phyloP scores from a whole-genome alignment of 2,888 invertebrate genomes.

The Lymantria monacha region DNA sequence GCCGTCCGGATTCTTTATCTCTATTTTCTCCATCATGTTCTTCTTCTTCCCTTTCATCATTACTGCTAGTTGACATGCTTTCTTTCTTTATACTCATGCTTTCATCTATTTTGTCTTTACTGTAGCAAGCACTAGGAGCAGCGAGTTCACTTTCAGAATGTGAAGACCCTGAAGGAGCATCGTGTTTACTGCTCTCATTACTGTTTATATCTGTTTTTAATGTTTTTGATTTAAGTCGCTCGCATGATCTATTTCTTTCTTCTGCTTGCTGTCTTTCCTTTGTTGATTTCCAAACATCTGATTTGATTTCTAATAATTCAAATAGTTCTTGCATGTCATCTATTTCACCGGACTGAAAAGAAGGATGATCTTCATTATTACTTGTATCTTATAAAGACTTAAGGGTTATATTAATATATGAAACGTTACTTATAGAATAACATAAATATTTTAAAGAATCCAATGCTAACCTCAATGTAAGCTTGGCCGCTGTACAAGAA shows the following conservation, averaged over 20 bases:
- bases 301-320: conserved; percentile 92
- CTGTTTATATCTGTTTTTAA: conserved; percentile 78
- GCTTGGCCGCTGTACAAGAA: conserved; percentile 94
- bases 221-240: conserved; percentile 70
- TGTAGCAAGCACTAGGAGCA: conserved; percentile 73
- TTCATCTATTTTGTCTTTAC: conserved; percentile 73
- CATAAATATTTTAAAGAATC: conserved; percentile 12
- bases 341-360: conserved; percentile 88
- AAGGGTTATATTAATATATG: too few species aligned
- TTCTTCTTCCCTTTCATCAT: conserved; percentile 77
- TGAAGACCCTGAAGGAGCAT: conserved; percentile 75
- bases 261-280: conserved; percentile 78
- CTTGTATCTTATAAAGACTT: background rate
- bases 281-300: conserved; percentile 87
- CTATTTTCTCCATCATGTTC: conserved; percentile 81
- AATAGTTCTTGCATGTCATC: conserved; percentile 92
- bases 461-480: conserved; percentile 85
- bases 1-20: conserved; percentile 71
- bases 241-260: conserved; percentile 76
- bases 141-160: conserved; percentile 77
- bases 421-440: too few species aligned
- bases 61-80: conserved; percentile 78
- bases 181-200: conserved; percentile 78
- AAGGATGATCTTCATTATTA: conserved; percentile 10
- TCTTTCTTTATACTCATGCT: conserved; percentile 78